Conservation (phyloP, 2,113 vertebrate genomes). For the Megaceryle maxima region DNA sequence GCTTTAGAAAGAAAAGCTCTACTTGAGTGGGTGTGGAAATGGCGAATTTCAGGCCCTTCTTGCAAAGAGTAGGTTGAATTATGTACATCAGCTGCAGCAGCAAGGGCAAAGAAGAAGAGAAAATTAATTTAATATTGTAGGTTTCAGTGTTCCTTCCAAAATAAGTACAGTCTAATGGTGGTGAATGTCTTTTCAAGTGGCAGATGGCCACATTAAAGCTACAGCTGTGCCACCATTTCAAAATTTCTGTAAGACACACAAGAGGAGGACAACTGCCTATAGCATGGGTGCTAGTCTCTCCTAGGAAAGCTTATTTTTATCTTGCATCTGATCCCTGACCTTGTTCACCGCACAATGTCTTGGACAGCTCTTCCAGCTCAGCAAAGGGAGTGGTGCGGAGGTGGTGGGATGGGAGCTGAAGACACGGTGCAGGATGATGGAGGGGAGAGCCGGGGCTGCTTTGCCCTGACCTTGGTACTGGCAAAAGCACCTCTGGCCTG, state of each 20-base stretch:
- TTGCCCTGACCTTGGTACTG: not conserved
- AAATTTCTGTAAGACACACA: not conserved
- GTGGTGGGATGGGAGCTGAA: not conserved
- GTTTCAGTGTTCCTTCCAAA: constrained; percentile 40
- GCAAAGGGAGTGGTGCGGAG: fast-evolving
- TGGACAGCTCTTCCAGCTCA: not conserved
- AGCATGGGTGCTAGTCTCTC: not conserved
- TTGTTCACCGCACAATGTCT: fast-evolving
- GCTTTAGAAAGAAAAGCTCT: not conserved
- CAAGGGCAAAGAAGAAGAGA: not conserved
- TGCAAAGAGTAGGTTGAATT: not conserved
- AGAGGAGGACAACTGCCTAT: not conserved
- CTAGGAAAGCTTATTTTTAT: constrained; percentile 9
- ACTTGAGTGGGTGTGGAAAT: constrained; percentile 9
- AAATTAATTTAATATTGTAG: constrained; percentile 49
- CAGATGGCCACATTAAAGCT: constrained; percentile 48
- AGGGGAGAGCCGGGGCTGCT: not conserved
- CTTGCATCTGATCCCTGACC: not conserved
- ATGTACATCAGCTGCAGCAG: not conserved
- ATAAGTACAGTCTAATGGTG: constrained; percentile 41
- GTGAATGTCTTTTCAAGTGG: constrained; percentile 45
- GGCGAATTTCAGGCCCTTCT: not conserved
- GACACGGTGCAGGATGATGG: not conserved
- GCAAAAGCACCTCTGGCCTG: not conserved
- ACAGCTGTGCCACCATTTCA: constrained; percentile 37